Evolutionary conservation across 2,797 vertebrate species (phyloP), one percentile per base, ranked within the genome.

Genomic region (Megaceryle alcyon): DNA sequence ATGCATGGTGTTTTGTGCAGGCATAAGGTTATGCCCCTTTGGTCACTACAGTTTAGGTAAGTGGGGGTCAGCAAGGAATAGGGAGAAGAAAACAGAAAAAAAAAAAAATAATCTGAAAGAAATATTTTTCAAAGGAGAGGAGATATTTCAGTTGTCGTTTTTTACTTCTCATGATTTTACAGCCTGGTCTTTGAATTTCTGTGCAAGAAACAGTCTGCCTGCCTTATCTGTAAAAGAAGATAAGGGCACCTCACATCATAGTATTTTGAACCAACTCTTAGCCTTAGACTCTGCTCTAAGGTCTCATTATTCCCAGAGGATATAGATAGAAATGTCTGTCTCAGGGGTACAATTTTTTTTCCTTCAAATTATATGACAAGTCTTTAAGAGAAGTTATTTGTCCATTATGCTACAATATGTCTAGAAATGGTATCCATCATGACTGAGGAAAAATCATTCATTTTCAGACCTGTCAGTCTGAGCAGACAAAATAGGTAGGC

Each of bases 311-410:
- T 90, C 92, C 84, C 91, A 86, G 12, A 73, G 88, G 71, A 94
- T 93, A 95, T 39, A 95, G 95, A 97, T 95, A 95, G 93, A 97
- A 97, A 92, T 71, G 72, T 95, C 94, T 96, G 83, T 92, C 91
- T 97, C 48, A 54, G 70, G 20, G 80, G 80, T 78, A 87, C 60
- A 85, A 35, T 72, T 81, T 92, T 95, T 97, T 96, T 85, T 0
- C 70, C 90, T 88, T 90, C 70, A 95, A 97, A 97, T 93, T 96
- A 84, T 97, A 89, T 92, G 96, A 92, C 81, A 94, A 94, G 83
- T 97, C 77, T 97, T 96, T 94, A 96, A 90, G 91, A 95, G 92
- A 95, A 90, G 77, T 94, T 95, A 96, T 92, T 97, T 97, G 91
- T 95, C 94, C 92, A 95, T 95, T 93, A 96, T 89, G 84, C 70